phyloP scores from a whole-genome alignment of 2,797 vertebrate species.

The Gila robusta region DNA sequence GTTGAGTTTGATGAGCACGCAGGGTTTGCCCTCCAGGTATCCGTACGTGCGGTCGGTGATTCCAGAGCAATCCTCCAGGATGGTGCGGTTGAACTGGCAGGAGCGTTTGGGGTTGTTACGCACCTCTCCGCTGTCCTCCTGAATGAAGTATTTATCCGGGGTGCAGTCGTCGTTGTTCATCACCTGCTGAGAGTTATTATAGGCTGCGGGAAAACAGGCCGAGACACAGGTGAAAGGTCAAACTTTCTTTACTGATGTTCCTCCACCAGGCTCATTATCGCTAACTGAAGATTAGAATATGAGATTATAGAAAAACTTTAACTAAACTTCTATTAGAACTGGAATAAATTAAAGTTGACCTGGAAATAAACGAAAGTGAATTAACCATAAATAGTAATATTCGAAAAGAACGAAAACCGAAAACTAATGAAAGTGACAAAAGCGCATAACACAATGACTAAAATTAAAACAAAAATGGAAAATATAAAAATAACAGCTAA shows the following conservation, averaged over 20 bases:
- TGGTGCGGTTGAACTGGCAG: slow-evolving; percentile 87
- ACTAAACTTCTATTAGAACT: not conserved
- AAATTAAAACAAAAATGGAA: not conserved
- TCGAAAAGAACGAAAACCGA: not conserved
- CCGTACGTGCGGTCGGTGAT: slow-evolving; percentile 80
- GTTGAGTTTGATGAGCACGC: slow-evolving; percentile 84
- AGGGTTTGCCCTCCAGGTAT: slow-evolving; percentile 82
- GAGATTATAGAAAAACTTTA: too few relatives aligned
- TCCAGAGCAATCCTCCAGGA: slow-evolving; percentile 83
- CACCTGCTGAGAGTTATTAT: slow-evolving; percentile 83
- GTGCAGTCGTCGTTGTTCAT: slow-evolving; percentile 82
- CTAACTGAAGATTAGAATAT: not conserved
- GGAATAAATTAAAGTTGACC: not conserved
- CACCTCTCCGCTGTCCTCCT: slow-evolving; percentile 84
- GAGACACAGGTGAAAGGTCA: slow-evolving; percentile 23
- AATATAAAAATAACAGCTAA: not conserved
- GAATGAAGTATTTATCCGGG: slow-evolving; percentile 81
- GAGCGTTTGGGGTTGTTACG: slow-evolving; percentile 89
- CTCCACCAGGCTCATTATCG: not conserved
- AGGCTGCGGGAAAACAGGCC: slow-evolving; percentile 73
- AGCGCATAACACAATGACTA: not conserved
- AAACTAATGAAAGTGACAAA: not conserved
- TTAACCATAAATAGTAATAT: not conserved
- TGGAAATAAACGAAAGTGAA: not conserved
- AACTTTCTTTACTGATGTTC: not conserved